These are phyloP conservation scores for Eugnorisma glareosa DNA, from an alignment of 2,888 invertebrate species.

Conservation along the genomic window DNA sequence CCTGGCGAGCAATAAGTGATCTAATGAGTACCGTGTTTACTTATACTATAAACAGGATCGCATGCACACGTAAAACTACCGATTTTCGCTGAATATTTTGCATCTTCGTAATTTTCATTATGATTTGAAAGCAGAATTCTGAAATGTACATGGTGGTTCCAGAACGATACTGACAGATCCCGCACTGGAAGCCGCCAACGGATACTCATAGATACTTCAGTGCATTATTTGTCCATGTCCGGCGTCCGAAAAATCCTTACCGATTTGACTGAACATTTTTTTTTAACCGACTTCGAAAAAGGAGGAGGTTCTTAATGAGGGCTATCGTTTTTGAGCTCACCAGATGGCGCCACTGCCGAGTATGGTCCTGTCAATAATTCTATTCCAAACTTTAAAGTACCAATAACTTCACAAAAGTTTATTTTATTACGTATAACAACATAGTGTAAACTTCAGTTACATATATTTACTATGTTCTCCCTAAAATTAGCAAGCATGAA, in stretches of 20 bases:
- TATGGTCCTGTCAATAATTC: too few relatives aligned
- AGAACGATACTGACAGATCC: not conserved
- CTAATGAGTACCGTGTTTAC: conserved; percentile 33
- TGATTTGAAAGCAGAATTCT: not conserved
- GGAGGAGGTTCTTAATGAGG: too few relatives aligned
- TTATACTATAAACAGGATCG: conserved; percentile 23
- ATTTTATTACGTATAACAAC: too few relatives aligned
- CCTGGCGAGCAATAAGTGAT: conserved; percentile 16
- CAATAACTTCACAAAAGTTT: too few relatives aligned
- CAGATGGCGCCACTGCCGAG: too few relatives aligned
- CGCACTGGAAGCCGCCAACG: not conserved
- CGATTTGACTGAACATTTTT: not conserved
- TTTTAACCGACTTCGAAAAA: too few relatives aligned
- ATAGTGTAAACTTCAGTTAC: too few relatives aligned
- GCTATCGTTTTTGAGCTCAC: too few relatives aligned
- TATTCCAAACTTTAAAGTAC: too few relatives aligned
- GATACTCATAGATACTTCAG: not conserved
- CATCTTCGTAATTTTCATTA: not conserved
- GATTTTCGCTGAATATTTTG: not conserved
- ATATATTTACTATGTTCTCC: too few relatives aligned
- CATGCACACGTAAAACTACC: conserved; percentile 4
- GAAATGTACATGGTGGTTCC: not conserved
- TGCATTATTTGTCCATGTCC: not conserved
- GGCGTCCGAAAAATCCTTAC: not conserved
- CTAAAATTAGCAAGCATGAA: too few relatives aligned